Conservation (phyloP, 2,888 invertebrate genomes). For the Dinocampus coccinellae region DNA sequence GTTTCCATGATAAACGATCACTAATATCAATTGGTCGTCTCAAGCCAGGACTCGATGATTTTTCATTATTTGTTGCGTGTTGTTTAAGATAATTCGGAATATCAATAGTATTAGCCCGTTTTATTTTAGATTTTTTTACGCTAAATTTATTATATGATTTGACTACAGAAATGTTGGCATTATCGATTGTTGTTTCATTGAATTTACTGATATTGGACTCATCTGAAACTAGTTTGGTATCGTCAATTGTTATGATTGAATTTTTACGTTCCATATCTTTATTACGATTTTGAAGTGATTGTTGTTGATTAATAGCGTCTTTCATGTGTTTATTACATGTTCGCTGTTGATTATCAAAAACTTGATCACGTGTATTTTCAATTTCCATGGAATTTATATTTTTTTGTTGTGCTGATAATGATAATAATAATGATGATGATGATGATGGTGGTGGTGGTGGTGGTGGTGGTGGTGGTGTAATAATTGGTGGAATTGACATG, state of each 20-base stretch:
- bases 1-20: conserved; percentile 67
- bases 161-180: neutral
- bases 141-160: conserved; percentile 68
- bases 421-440: too few relatives aligned
- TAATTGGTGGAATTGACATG: neutral
- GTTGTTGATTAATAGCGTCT: conserved; percentile 66
- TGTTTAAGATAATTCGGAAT: conserved; percentile 77
- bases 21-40: conserved; percentile 74
- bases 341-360: neutral
- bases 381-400: neutral
- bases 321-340: conserved; percentile 60
- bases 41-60: conserved; percentile 68
- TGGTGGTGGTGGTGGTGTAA: neutral
- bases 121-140: conserved; percentile 82
- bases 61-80: conserved; percentile 55
- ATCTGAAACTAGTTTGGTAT: conserved; percentile 21
- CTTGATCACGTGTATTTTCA: conserved; percentile 22
- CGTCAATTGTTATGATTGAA: conserved; percentile 31
- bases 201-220: neutral
- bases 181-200: neutral
- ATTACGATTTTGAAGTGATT: conserved; percentile 57
- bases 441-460: neutral
- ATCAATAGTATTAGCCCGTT: conserved; percentile 90
- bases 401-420: conserved; percentile 15
- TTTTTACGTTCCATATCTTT: conserved; percentile 30